These are phyloP conservation scores for Cyanoramphus novaezelandiae DNA, from an alignment of 2,113 vertebrate species.

Conservation along the genomic window DNA sequence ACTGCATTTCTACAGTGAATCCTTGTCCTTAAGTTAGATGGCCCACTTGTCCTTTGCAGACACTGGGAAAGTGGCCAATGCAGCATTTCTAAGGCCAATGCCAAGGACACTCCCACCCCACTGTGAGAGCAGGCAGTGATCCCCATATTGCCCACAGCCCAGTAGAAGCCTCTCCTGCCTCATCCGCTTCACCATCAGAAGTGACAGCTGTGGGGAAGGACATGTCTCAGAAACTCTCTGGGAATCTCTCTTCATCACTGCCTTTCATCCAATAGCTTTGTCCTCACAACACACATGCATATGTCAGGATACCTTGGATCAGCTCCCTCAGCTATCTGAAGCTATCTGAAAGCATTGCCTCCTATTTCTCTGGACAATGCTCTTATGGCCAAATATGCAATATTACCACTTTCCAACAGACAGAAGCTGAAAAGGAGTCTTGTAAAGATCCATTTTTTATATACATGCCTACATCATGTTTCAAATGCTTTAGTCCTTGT, in stretches of 20 bases:
- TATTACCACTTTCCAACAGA: not conserved
- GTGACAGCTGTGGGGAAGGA: not conserved
- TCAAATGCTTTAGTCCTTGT: not conserved
- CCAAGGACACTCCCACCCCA: not conserved
- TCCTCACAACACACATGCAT: not conserved
- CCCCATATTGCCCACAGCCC: not conserved
- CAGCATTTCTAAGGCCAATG: not conserved
- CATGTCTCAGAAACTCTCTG: fast-evolving
- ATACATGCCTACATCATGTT: not conserved
- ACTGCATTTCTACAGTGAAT: not conserved
- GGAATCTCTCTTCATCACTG: not conserved
- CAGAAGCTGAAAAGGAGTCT: not conserved
- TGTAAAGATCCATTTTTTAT: not conserved
- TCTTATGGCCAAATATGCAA: not conserved
- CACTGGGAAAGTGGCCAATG: fast-evolving
- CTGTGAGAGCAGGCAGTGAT: not conserved
- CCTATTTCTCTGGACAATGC: not conserved
- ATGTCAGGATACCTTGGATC: not conserved
- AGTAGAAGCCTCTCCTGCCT: not conserved
- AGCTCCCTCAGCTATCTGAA: not conserved
- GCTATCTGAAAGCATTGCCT: not conserved
- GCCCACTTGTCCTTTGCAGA: not conserved
- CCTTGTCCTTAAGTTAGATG: not conserved
- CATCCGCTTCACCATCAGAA: not conserved
- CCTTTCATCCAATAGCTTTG: not conserved